Evolutionary conservation across 2,888 invertebrate species (phyloP).

Genomic region (Cheilosia urbana): DNA sequence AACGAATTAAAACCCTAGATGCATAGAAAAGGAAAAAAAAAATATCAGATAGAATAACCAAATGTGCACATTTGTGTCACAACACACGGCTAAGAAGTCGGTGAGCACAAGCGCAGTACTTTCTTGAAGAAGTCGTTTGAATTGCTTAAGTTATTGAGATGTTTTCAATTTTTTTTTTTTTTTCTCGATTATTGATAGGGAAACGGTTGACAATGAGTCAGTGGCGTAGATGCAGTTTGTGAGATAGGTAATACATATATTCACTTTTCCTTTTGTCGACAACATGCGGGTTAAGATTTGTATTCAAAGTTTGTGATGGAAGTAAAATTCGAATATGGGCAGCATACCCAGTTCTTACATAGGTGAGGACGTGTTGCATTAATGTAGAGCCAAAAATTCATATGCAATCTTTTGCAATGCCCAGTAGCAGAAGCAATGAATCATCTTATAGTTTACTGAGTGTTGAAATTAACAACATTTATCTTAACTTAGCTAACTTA

Average conservation of each 20-base stretch:
- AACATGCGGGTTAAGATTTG: no score
- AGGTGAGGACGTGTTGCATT: no score
- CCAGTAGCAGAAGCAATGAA: no score
- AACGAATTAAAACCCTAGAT: conserved; percentile 52
- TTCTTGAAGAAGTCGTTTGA: conserved; percentile 46
- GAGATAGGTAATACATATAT: neutral
- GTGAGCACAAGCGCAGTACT: conserved; percentile 24
- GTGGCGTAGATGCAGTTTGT: conserved; percentile 36
- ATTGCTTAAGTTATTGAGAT: conserved; percentile 24
- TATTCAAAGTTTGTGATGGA: no score
- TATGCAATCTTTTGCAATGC: no score
- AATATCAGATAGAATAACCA: conserved; percentile 60
- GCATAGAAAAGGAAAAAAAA: conserved; percentile 55
- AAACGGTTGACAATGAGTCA: conserved; percentile 19
- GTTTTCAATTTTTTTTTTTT: conserved; percentile 24
- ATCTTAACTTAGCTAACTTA: no score
- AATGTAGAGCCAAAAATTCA: no score
- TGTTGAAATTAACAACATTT: no score
- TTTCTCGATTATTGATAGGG: conserved; percentile 6
- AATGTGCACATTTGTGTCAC: conserved; percentile 46
- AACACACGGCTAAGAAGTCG: conserved; percentile 24
- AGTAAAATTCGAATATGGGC: no score
- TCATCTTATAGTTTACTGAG: no score
- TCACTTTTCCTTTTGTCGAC: no score
- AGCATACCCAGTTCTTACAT: no score